Conservation (phyloP, 2,113 vertebrate species). For the Steatornis caripensis region DNA sequence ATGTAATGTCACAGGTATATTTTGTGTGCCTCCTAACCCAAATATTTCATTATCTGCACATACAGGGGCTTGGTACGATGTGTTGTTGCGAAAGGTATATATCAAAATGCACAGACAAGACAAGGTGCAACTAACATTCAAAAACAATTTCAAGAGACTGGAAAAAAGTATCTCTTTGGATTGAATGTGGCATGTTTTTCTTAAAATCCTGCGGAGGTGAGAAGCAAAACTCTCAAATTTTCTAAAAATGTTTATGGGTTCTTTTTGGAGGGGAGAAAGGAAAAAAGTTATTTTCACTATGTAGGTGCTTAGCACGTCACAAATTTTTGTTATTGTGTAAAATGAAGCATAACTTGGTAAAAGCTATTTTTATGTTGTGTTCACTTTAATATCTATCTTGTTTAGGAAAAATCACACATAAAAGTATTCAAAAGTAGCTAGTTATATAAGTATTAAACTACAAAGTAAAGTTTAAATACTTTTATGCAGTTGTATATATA, state of each 20-base stretch:
- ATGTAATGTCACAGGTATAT: slow-evolving; percentile 11
- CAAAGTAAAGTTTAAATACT: background rate
- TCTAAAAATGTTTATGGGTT: background rate
- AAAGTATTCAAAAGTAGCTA: background rate
- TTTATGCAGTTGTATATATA: background rate
- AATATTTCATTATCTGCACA: background rate
- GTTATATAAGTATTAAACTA: background rate
- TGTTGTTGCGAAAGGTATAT: background rate
- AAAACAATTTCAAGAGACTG: background rate
- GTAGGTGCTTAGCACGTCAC: background rate
- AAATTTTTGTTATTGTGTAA: background rate
- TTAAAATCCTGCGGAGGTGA: background rate
- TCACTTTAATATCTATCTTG: background rate
- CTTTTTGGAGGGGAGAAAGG: background rate
- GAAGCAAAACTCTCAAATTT: background rate
- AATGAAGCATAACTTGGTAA: background rate
- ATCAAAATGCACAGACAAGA: background rate
- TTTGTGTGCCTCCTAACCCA: background rate
- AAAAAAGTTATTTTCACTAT: background rate
- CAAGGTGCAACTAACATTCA: background rate
- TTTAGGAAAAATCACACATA: background rate
- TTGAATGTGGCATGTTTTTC: background rate
- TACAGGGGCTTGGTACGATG: background rate
- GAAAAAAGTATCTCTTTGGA: background rate
- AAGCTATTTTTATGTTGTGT: background rate